These are phyloP conservation scores for Gymnoscelis rufifasciata DNA, from an alignment of 2,888 invertebrate species.

Conservation along the genomic window DNA sequence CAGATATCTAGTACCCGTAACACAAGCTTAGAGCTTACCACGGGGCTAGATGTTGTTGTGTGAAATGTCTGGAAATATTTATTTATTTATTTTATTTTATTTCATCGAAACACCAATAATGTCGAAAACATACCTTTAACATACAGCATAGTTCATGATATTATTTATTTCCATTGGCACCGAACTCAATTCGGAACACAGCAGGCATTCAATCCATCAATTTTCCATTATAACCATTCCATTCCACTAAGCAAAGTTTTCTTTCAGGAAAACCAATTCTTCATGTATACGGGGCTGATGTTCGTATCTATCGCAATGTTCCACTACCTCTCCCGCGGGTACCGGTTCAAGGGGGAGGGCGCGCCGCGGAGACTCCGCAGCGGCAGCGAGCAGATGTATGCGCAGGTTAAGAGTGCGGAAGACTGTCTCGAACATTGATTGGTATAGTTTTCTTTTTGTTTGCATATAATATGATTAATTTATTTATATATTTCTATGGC, in stretches of 20 bases:
- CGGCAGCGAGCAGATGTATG: constrained; percentile 49
- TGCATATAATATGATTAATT: no score
- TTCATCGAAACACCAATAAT: no score
- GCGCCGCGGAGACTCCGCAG: constrained; percentile 33
- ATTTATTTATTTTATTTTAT: no score
- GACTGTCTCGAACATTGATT: constrained; percentile 45
- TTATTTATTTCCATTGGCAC: no score
- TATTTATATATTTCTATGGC: no score
- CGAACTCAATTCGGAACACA: not conserved
- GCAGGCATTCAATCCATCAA: not conserved
- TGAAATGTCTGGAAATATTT: no score
- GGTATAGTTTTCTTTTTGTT: not conserved
- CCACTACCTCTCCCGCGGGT: constrained; percentile 61
- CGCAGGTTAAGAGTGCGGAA: constrained; percentile 52
- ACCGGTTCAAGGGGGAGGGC: constrained; percentile 38
- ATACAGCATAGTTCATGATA: no score
- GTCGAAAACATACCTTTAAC: no score
- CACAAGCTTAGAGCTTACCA: no score
- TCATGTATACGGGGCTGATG: constrained; percentile 89
- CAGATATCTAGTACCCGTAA: no score
- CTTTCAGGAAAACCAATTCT: constrained; percentile 85
- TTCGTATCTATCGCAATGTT: constrained; percentile 84
- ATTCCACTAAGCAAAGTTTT: not conserved
- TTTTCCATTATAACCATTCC: not conserved
- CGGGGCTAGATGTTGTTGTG: no score